phyloP scores from a whole-genome alignment of 2,113 vertebrate species.

The Saguinus midas region DNA sequence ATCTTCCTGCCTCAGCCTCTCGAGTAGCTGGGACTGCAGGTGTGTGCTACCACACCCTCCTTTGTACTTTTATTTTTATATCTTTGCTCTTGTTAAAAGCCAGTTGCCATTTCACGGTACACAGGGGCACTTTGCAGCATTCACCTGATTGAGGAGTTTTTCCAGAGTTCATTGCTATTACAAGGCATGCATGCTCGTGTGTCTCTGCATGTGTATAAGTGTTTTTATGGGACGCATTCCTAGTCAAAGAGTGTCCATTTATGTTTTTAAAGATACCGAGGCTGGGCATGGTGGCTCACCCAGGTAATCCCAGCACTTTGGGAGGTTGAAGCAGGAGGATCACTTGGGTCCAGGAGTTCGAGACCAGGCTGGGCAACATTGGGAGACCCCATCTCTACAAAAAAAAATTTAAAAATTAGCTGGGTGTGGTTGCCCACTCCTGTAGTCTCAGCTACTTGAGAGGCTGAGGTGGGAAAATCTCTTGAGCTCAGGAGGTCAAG shows the following conservation, averaged over 20 bases:
- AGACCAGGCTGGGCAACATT: too few relatives aligned
- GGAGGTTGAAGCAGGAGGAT: too few relatives aligned
- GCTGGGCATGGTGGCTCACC: too few relatives aligned
- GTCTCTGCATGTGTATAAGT: too few relatives aligned
- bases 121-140: not conserved
- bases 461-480: too few relatives aligned
- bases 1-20: not conserved
- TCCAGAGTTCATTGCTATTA: not conserved
- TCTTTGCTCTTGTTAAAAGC: not conserved
- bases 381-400: too few relatives aligned
- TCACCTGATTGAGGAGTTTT: not conserved
- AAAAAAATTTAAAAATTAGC: too few relatives aligned
- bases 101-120: not conserved
- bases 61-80: not conserved
- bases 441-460: too few relatives aligned
- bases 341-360: too few relatives aligned
- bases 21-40: not conserved
- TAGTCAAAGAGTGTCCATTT: not conserved
- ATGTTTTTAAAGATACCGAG: not conserved
- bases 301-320: too few relatives aligned
- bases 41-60: not conserved
- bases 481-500: too few relatives aligned
- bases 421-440: too few relatives aligned
- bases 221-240: not conserved
- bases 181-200: fast-evolving